Base-by-base conservation (phyloP, 2,113 vertebrate species). In the Toxostoma redivivum region DNA sequence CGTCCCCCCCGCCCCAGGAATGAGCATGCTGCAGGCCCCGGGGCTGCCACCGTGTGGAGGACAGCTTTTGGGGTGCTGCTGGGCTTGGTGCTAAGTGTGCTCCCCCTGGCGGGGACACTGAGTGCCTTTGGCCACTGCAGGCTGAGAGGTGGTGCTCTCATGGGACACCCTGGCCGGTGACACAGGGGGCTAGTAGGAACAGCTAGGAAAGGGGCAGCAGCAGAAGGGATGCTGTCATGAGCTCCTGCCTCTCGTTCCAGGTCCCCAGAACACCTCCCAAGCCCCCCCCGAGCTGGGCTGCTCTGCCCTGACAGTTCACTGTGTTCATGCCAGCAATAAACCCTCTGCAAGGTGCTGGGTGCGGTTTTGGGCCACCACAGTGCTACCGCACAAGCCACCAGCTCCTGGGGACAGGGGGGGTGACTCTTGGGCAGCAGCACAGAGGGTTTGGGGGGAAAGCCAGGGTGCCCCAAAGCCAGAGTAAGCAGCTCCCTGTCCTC, bases 311-410 rank as follows among this genome's bases (percentile, higher is more conserved):
- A 76, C 58, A 88, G 90, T 93, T 96, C 96, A 97, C 95, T 96
- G 95, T 96, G 95, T 93, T 89, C 66, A 74, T 61, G 94, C 95
- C 97, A 97, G 96, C 96, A 97, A 97, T 96, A 96, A 97, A 95
- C 77, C 90, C 81, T 61, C 79, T 1, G 0, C 57, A 86, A 90
- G 91, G 89, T 80, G 96, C 91, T 86, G 76, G 62, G 71, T 25
- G 1, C 0, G 1, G 54, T 28, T 62, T 87, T 88, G 88, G 90
- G 90, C 94, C 80, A 57, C 70, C 20, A 3, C 2, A 1, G 74
- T 81, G 90, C 89, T 83, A 86, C 72, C 2, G 0, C 84, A 83
- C 47, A 82, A 82, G 79, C 94, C 88, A 56, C 76, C 80, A 83
- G 91, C 50, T 92, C 73, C 87, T 74, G 66, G n/a, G 53, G 45